These are phyloP conservation scores for Pongo pygmaeus DNA, from an alignment of 2,113 vertebrate genomes.

Conservation along the genomic window DNA sequence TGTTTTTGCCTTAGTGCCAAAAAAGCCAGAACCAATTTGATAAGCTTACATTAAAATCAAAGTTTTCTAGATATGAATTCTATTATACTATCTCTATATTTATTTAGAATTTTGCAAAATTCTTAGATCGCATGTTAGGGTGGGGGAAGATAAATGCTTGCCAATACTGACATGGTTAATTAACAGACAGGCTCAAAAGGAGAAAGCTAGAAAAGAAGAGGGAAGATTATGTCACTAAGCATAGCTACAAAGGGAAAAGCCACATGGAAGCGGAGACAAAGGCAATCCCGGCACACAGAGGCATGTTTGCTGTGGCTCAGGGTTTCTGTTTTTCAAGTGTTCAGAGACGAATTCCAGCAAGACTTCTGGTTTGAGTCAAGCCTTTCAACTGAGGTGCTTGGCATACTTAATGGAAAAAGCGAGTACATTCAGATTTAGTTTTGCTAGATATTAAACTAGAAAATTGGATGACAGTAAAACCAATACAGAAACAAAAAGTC, in stretches of 20 bases:
- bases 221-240: background rate
- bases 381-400: background rate
- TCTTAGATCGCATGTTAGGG: background rate
- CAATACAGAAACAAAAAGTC: background rate
- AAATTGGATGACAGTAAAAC: background rate
- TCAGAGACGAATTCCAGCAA: constrained; percentile 1
- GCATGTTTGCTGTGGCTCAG: background rate
- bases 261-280: background rate
- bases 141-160: background rate
- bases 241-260: background rate
- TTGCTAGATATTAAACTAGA: background rate
- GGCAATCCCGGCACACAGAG: background rate
- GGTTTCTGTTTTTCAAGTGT: background rate
- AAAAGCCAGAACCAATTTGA: constrained; percentile 31
- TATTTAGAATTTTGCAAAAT: background rate
- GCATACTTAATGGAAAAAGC: background rate
- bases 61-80: background rate
- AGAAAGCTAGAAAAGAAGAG: accelerated
- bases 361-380: constrained; percentile 29
- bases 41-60: background rate
- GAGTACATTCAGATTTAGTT: background rate
- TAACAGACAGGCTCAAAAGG: background rate
- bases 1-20: constrained; percentile 25
- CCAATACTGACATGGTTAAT: accelerated
- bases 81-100: background rate